Percentiles rank a stretch among this genome's conserved stretches.
Conservation (phyloP, 2,113 vertebrate genomes). For the Ivindomyrus marchei region DNA sequence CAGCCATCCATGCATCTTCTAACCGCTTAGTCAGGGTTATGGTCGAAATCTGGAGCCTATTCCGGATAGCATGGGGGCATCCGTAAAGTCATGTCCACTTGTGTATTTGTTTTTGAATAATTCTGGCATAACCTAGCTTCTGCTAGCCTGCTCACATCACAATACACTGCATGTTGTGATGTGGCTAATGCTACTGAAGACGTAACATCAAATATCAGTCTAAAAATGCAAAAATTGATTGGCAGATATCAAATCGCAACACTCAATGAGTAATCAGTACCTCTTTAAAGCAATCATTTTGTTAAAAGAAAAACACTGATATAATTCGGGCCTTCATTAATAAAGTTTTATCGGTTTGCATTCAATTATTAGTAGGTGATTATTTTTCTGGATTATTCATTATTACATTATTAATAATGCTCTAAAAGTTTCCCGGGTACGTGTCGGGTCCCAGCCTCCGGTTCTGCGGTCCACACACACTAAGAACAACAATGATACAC, state of each 20-base stretch:
- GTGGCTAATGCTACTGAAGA: neutral
- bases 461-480: neutral
- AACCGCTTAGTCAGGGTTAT: neutral
- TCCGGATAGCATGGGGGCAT: neutral
- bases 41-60: neutral
- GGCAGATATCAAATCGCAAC: neutral
- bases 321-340: neutral
- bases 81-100: neutral
- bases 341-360: neutral
- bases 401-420: no score
- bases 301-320: neutral
- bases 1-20: neutral
- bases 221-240: neutral
- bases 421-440: no score
- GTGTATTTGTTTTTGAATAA: neutral
- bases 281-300: neutral
- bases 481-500: neutral
- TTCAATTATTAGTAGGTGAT: neutral
- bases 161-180: neutral
- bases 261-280: neutral
- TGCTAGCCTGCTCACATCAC: neutral
- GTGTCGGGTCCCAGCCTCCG: neutral
- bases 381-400: no score
- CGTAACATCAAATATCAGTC: neutral
- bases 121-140: neutral